Base-by-base conservation (phyloP, 2,888 invertebrate species). In the Metellina segmentata region DNA sequence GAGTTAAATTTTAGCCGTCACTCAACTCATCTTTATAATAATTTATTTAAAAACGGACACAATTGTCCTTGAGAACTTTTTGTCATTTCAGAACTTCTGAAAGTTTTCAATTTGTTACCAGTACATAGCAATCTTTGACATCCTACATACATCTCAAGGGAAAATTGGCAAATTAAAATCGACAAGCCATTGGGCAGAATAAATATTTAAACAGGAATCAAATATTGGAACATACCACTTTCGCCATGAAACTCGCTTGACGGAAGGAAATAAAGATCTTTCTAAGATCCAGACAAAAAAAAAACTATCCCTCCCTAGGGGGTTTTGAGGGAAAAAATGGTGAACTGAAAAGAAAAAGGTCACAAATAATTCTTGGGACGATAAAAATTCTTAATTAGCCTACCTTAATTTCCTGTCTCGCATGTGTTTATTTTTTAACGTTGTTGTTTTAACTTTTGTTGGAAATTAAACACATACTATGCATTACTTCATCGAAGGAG, bases 331-430 rank as follows among this genome's bases (percentile, higher is more conserved):
- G 75, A 75, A 75, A 16, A 75, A 34, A 75, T 13, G 61, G 5
- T 0, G 61, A 61, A 61, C 11, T 9, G 61, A 61, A 61, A 34
- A 13, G 51, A 75, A 48, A 75, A 75, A 75, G 48, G 51, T 49
- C 75, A 34, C 61, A 61, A 61, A 61, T 61, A 61, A 61, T 61
- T 34, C 34, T 34, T 34, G 9, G 61, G 16, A 48, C 7, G 13
- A 20, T 81, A 52, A 52, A 81, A 81, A 81, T 81, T 81, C 81
- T 81, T 81, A 81, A 81, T 81, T 81, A 81, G 81, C 16, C 49
- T 49, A 81, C 81, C 81, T 81, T 81, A 81, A 81, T 81, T 81
- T 81, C 81, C 81, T 69, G 69, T 69, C 81, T 81, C 16, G 51
- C 13, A n/a, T 69, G 34, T 34, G 61, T 49, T 53, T 34, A 69